These are phyloP conservation scores for Heliornis fulica DNA, from an alignment of 2,113 vertebrate species.

Conservation along the genomic window DNA sequence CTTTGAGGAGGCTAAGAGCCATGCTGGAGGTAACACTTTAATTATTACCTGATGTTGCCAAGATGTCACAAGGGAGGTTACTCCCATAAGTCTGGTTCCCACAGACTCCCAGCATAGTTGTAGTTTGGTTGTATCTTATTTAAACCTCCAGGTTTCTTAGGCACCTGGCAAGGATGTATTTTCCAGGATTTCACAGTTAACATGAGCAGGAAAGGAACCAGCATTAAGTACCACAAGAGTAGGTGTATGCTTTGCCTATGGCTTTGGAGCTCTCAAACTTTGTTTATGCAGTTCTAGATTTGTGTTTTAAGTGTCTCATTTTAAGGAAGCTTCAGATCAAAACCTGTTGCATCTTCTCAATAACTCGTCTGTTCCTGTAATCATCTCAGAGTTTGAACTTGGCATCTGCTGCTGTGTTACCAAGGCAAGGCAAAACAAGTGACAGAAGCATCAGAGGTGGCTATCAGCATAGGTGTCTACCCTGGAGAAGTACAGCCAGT, in stretches of 20 bases:
- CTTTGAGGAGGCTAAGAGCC: background rate
- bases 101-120: background rate
- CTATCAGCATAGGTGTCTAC: background rate
- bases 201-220: background rate
- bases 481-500: background rate
- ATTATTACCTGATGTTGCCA: background rate
- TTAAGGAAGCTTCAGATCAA: slow-evolving; percentile 30
- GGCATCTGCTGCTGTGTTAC: slow-evolving; percentile 18
- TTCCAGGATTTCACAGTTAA: background rate
- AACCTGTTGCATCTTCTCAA: background rate
- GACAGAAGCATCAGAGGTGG: slow-evolving; percentile 48
- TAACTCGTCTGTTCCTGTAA: slow-evolving; percentile 11
- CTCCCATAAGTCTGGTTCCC: background rate
- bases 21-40: background rate
- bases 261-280: background rate
- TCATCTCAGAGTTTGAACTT: background rate
- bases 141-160: background rate
- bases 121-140: background rate
- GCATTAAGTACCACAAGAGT: background rate
- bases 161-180: background rate
- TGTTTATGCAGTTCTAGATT: background rate
- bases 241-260: background rate
- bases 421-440: background rate
- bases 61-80: background rate
- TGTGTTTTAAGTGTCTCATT: slow-evolving; percentile 8